These are phyloP conservation scores for Nomada lathburiana DNA, from an alignment of 2,888 invertebrate species.

Conservation along the genomic window DNA sequence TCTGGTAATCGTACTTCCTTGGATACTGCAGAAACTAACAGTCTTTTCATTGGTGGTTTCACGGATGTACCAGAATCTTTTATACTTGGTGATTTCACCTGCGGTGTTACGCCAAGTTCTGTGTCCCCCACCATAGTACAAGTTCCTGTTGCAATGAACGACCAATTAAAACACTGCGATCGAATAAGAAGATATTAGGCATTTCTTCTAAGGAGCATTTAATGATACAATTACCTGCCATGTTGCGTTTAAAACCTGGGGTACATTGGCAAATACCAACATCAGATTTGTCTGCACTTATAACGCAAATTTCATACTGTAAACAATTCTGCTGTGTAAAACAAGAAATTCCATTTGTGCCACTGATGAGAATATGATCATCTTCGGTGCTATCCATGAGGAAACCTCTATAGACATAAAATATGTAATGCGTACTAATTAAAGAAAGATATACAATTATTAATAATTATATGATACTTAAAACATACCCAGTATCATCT, in stretches of 20 bases:
- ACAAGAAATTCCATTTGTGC: slow-evolving; percentile 82
- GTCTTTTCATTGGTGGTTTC: slow-evolving; percentile 87
- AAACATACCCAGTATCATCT: slow-evolving; percentile 72
- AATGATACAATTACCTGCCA: slow-evolving; percentile 79
- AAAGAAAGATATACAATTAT: not conserved
- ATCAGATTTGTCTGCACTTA: slow-evolving; percentile 85
- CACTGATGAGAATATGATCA: slow-evolving; percentile 77
- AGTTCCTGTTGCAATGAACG: slow-evolving; percentile 65
- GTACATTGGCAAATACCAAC: slow-evolving; percentile 91
- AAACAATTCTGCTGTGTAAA: slow-evolving; percentile 87
- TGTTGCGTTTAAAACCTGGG: slow-evolving; percentile 87
- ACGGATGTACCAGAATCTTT: slow-evolving; percentile 73
- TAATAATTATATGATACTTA: not conserved
- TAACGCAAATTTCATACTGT: slow-evolving; percentile 89
- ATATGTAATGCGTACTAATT: slow-evolving; percentile 14
- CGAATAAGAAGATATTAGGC: not conserved
- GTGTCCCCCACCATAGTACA: slow-evolving; percentile 71
- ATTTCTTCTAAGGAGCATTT: not conserved
- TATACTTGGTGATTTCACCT: slow-evolving; percentile 52
- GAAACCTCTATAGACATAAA: slow-evolving; percentile 74
- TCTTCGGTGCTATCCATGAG: slow-evolving; percentile 70
- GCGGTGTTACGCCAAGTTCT: slow-evolving; percentile 72
- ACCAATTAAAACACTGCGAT: slow-evolving; percentile 8
- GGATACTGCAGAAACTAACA: slow-evolving; percentile 91
- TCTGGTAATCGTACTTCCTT: slow-evolving; percentile 93